Percentiles rank a stretch among this genome's conserved stretches.
Conservation (phyloP, 1,140 invertebrate genomes). For the Anoplolepis gracilipes region DNA sequence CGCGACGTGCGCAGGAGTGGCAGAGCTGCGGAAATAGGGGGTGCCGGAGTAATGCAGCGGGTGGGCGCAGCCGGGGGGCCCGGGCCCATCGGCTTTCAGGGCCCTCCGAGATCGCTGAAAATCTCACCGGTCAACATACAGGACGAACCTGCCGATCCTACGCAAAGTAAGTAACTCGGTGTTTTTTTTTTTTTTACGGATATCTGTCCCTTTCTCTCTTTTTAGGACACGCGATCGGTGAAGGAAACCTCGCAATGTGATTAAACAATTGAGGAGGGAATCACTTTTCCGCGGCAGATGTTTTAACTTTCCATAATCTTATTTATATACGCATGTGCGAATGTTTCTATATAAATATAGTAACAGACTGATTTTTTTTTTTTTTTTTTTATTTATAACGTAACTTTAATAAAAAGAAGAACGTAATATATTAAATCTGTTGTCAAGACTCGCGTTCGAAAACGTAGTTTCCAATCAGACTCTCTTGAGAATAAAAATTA, state of each 20-base stretch:
- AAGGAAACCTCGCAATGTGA: background rate
- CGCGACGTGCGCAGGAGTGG: constrained; percentile 75
- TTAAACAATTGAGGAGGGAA: background rate
- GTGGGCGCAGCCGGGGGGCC: constrained; percentile 80
- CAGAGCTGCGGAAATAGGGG: constrained; percentile 78
- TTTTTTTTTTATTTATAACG: too few relatives aligned
- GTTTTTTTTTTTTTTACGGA: background rate
- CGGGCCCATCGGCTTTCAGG: constrained; percentile 83
- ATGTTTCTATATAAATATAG: background rate
- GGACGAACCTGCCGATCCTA: constrained; percentile 85
- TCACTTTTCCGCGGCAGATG: background rate
- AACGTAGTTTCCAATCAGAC: background rate
- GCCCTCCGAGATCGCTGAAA: constrained; percentile 86
- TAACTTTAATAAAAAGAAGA: background rate
- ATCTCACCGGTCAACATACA: constrained; percentile 87
- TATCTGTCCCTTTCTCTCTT: background rate
- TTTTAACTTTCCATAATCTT: background rate
- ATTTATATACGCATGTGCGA: background rate
- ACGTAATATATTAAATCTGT: background rate
- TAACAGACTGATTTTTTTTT: too few relatives aligned
- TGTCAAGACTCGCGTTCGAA: background rate
- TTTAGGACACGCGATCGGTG: too few relatives aligned
- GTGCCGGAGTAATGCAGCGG: constrained; percentile 81
- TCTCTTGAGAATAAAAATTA: background rate
- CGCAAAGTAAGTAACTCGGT: constrained; percentile 86